phyloP scores from a whole-genome alignment of 2,888 invertebrate genomes.

The Metopia argyrocephala region DNA sequence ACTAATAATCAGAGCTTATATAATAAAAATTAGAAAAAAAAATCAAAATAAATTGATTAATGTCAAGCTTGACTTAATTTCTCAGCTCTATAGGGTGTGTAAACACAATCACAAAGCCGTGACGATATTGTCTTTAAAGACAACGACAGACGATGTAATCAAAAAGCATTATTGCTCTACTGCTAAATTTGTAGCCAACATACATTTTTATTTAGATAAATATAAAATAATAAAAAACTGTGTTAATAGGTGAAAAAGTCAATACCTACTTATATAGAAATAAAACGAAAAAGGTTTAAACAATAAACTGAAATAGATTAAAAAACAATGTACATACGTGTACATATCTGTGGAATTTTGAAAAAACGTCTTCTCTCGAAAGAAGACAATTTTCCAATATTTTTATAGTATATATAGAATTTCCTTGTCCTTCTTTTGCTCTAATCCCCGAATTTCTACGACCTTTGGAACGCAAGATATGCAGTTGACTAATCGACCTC shows the following conservation, averaged over 20 bases:
- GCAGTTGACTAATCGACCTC: no score
- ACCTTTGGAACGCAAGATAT: no score
- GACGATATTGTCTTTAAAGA: conserved; percentile 53
- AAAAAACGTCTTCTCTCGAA: no score
- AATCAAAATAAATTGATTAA: conserved; percentile 61
- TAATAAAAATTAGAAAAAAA: conserved; percentile 38
- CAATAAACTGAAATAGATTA: no score
- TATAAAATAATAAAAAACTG: conserved; percentile 37
- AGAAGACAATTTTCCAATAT: no score
- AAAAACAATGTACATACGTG: neutral
- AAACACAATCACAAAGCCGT: conserved; percentile 53
- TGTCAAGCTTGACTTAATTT: conserved; percentile 62
- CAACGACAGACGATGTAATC: conserved; percentile 21
- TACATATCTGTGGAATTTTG: no score
- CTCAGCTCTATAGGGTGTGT: conserved; percentile 57
- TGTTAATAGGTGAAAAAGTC: conserved; percentile 65
- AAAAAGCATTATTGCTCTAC: neutral
- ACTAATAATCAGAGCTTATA: neutral
- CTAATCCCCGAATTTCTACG: no score
- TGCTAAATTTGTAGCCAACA: conserved; percentile 12
- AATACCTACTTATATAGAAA: conserved; percentile 42
- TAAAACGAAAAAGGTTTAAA: neutral
- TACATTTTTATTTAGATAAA: conserved; percentile 41
- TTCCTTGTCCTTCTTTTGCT: no score
- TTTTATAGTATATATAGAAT: no score